These are phyloP conservation scores for Perodicticus potto DNA, from an alignment of 2,797 vertebrate species.

Conservation along the genomic window DNA sequence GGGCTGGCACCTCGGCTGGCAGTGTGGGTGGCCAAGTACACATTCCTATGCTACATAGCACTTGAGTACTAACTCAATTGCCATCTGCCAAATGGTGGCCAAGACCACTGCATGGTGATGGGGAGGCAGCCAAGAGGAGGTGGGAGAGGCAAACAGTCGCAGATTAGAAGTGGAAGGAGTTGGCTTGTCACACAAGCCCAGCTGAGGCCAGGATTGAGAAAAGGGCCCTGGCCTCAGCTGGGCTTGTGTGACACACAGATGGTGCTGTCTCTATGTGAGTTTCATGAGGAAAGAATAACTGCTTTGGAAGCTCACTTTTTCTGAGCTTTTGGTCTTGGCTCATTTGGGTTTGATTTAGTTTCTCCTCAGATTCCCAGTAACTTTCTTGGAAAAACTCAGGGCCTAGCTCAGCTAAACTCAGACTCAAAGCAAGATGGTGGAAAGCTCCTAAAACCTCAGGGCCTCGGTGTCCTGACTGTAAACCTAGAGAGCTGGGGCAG, in stretches of 20 bases:
- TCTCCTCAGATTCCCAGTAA: not conserved
- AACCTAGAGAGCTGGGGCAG: not conserved
- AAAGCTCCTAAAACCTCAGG: not conserved
- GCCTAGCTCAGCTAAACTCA: not conserved
- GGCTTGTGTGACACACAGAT: not conserved
- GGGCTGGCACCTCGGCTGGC: not conserved
- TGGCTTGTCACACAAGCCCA: not conserved
- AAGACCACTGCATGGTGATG: not conserved
- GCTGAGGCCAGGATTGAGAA: not conserved
- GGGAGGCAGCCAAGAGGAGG: not conserved
- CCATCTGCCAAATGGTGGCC: not conserved
- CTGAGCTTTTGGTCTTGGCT: not conserved
- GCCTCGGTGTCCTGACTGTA: not conserved
- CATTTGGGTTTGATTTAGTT: not conserved
- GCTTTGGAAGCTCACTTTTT: not conserved
- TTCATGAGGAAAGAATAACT: not conserved
- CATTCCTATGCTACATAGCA: not conserved
- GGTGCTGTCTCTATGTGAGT: not conserved
- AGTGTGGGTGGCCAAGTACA: not conserved
- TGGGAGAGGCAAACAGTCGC: not conserved
- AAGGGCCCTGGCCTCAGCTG: not conserved
- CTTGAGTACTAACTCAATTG: accelerated
- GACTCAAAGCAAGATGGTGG: not conserved
- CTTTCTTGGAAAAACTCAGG: not conserved
- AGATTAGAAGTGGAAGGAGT: not conserved